Conservation (phyloP, 2,113 vertebrate genomes). For the Catharus minimus region DNA sequence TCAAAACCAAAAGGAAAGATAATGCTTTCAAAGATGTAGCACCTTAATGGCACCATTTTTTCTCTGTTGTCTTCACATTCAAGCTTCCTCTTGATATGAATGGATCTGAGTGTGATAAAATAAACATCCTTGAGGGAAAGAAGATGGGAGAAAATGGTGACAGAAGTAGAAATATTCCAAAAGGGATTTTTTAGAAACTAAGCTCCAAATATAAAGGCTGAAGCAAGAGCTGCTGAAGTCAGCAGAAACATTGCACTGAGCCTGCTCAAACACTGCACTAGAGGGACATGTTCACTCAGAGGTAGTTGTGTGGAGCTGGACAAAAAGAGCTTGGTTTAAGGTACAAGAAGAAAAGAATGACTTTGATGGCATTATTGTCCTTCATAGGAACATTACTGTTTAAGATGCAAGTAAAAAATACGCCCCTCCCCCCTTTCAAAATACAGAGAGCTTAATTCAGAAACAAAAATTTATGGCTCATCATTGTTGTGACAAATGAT, state of each 20-base stretch:
- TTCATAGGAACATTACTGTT: background rate
- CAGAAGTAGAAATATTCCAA: background rate
- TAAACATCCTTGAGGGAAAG: background rate
- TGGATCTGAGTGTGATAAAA: background rate
- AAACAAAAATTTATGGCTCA: background rate
- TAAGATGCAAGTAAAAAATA: background rate
- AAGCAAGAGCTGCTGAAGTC: background rate
- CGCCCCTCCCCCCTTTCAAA: rapidly evolving
- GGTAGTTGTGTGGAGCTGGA: background rate
- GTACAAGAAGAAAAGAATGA: background rate
- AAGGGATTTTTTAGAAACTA: background rate
- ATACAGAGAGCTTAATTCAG: background rate
- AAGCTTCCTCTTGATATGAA: background rate
- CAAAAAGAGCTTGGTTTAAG: background rate
- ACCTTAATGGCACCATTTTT: background rate
- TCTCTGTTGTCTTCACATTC: background rate
- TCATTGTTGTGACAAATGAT: background rate
- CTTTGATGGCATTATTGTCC: background rate
- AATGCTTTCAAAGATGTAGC: background rate
- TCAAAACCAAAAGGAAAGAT: background rate
- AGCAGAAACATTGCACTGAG: background rate
- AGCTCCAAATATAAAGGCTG: background rate
- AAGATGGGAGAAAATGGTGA: background rate
- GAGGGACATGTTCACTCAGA: background rate
- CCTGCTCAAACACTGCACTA: background rate